Evolutionary conservation across 2,797 vertebrate genomes (phyloP), one percentile per base, ranked within the genome.

Genomic region (Ctenopoma multispine): DNA sequence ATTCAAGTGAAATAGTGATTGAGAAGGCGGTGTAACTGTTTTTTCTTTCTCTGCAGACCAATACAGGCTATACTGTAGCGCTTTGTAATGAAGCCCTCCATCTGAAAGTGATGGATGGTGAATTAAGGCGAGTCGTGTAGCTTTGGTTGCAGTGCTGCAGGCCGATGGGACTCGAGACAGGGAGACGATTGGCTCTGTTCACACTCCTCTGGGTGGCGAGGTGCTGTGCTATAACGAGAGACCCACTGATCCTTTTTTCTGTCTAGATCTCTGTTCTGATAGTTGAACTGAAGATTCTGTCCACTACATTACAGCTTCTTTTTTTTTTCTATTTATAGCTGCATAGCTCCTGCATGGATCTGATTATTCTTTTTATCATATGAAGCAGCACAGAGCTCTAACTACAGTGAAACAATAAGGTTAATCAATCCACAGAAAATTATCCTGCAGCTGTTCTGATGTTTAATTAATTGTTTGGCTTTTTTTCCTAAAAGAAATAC

Each of bases 81-180:
- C 74, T 83, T 61, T 64, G 81, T 91, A 91, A 90, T 89, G 82
- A 85, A 83, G 60, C 75, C 53, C 77, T 65, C 67, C 62, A 29
- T 74, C 54, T 84, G 82, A 89, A 80, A 71, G 84, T 92, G 91
- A 92, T 92, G 84, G 90, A 92, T 91, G 90, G 89, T 46, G 85
- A 88, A 85, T 82, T 87, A 84, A 73, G 76, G 83, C 47, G 49
- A 75, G 82, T 56, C 51, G 23, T 47, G 79, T 69, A 84, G 79
- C 75, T 85, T 56, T 55, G 63, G 70, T 69, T 74, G 74, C 82
- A 70, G 62, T 12, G 61, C 85, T 77, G 77, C 83, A 68, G 67
- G 83, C 83, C 80, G 44, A 69, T 60, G 82, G 80, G 77, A 76
- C 44, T 75, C 49, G 43, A 72, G 67, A 51, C 78, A 49, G 57